A percentile compares a stretch with the other conserved stretches of the same genome.
Conservation (phyloP, 2,888 invertebrate genomes). For the Drosophila anceps region DNA sequence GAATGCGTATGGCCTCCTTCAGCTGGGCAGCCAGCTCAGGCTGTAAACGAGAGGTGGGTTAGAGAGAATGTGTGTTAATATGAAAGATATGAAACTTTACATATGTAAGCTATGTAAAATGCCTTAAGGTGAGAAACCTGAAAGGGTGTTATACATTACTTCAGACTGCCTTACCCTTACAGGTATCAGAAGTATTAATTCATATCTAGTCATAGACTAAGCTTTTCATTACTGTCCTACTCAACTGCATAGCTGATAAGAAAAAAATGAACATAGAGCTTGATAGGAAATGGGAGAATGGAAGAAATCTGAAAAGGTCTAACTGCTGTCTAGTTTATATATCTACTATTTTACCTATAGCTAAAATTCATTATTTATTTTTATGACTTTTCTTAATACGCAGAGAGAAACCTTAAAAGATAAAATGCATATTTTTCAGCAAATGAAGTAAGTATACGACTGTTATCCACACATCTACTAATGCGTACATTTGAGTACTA, state of each 20-base stretch:
- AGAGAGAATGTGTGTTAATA: not conserved
- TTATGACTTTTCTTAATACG: not conserved
- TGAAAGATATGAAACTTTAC: not conserved
- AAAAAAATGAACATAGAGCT: not conserved
- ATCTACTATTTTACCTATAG: not conserved
- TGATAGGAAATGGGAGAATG: not conserved
- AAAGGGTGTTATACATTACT: too few species aligned
- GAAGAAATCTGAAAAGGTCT: not conserved
- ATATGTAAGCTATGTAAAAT: not conserved
- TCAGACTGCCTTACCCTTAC: too few species aligned
- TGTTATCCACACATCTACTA: not conserved
- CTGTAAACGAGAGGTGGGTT: constrained; percentile 43
- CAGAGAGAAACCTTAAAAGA: not conserved
- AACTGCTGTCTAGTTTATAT: too few species aligned
- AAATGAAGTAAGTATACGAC: not conserved
- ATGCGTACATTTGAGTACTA: not conserved
- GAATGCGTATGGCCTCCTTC: constrained; percentile 87
- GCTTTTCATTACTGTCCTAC: too few species aligned
- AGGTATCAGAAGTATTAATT: too few species aligned
- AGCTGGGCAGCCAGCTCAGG: constrained; percentile 86
- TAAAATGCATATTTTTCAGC: not conserved
- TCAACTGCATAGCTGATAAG: too few species aligned
- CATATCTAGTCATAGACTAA: too few species aligned
- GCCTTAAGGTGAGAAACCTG: not conserved
- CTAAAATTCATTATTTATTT: not conserved